Base-by-base conservation (phyloP, 1,140 invertebrate species). In the Psix sp. region DNA sequence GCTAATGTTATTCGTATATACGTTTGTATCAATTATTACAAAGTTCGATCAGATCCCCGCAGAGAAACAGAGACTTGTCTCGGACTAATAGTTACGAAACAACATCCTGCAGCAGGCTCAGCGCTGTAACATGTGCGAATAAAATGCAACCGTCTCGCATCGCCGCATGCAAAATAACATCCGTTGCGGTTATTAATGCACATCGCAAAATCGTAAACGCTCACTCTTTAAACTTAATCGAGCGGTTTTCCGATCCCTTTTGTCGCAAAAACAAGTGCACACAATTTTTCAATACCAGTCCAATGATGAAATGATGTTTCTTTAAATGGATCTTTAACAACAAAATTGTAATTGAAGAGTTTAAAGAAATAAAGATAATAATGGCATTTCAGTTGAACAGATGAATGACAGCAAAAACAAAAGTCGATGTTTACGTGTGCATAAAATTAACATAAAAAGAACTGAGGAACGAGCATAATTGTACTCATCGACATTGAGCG, bases 161-260 rank as follows among this genome's bases (percentile, higher is more conserved):
- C 71, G 51, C 13, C 54, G 71, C 62, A 51, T 63, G 62, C 57
- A 67, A 66, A 72, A 66, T 60, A 66, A 68, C 63, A 68, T 74
- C 71, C 71, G 71, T 68, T 54, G 63, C 43, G 17, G 62, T 74
- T 67, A 74, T 74, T 74, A 74, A 73, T 73, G 70, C 56, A 60
- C 49, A 13, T 39, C 62, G 35, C 48, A 74, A 74, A 62, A 74
- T 63, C 45, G 57, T 63, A 66, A 74, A 60, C 14, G 42, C 35
- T 66, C 20, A 13, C n/a, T 52, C 33, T 49, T 62, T 43, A 38
- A 10, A 42, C 29, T 66, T 48, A 66, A 60, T 73, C 56, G 49
- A 67, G 9, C 51, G 14, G 5, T 36, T 71, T 56, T 40, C 57
- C 35, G 38, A 35, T 16, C 20, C 14, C 6, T 40, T 43, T 54